Conservation (phyloP, 1,140 invertebrate genomes). For the Elysia chlorotica region DNA sequence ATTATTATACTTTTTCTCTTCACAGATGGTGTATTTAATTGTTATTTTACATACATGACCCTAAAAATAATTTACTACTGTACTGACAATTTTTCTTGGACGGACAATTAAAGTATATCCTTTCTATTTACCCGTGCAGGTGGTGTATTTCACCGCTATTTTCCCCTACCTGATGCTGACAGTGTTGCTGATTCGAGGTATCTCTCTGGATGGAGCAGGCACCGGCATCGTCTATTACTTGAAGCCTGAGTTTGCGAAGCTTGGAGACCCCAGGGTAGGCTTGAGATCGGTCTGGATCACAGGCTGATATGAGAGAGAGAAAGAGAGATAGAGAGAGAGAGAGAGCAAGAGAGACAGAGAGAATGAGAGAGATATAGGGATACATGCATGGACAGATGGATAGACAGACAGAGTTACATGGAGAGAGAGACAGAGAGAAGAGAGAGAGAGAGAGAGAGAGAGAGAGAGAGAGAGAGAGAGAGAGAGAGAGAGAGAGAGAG, state of each 20-base stretch:
- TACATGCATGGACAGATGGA: not conserved
- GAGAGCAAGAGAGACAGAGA: not conserved
- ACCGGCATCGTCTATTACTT: conserved; percentile 84
- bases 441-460: conserved; percentile 5
- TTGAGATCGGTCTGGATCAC: not conserved
- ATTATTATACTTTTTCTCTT: not conserved
- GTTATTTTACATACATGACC: not conserved
- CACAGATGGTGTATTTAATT: not conserved
- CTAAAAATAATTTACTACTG: not conserved
- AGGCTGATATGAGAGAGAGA: not conserved
- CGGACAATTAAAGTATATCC: not conserved
- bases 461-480: not conserved
- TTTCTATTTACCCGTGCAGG: conserved; percentile 65
- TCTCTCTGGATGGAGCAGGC: conserved; percentile 84
- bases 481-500: not conserved
- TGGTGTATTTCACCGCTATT: conserved; percentile 94
- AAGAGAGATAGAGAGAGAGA: not conserved
- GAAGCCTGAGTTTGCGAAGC: conserved; percentile 89
- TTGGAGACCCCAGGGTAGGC: conserved; percentile 76
- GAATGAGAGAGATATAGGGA: not conserved
- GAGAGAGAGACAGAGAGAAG: not conserved
- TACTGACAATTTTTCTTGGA: too few species aligned
- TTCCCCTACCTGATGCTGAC: conserved; percentile 90
- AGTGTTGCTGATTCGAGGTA: conserved; percentile 83
- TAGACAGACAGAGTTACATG: not conserved